A percentile compares a stretch with the other conserved stretches of the same genome.
phyloP scores from a whole-genome alignment of 1,140 invertebrate genomes.

The Kradibia gibbosae region DNA sequence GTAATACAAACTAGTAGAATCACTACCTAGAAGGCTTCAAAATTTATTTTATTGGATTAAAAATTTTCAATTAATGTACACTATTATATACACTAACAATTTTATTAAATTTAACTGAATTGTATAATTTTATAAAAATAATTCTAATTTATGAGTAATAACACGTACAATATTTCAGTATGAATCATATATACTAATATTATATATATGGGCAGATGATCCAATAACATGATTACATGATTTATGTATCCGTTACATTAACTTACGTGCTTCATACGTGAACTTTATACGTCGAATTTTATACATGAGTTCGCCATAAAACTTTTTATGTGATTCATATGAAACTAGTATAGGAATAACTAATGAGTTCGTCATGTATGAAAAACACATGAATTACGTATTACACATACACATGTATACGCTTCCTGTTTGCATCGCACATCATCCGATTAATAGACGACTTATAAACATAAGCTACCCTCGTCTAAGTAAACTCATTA shows the following conservation, averaged over 20 bases:
- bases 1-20: neutral
- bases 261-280: neutral
- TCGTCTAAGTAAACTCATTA: no score
- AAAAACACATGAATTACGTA: neutral
- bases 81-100: neutral
- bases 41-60: no score
- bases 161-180: neutral
- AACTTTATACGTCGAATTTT: neutral
- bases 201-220: neutral
- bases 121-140: neutral
- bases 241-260: neutral
- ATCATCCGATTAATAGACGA: neutral
- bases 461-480: neutral
- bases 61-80: no score
- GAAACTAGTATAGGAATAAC: neutral
- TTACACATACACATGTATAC: neutral
- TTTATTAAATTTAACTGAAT: no score
- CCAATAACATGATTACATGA: neutral
- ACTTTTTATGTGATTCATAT: neutral
- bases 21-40: neutral
- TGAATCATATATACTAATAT: neutral
- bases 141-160: neutral
- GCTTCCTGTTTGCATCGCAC: neutral
- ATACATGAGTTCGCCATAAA: constrained; percentile 1
- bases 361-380: neutral